Base-by-base conservation (phyloP, 2,888 invertebrate genomes). In the Crocallis elinguaria region DNA sequence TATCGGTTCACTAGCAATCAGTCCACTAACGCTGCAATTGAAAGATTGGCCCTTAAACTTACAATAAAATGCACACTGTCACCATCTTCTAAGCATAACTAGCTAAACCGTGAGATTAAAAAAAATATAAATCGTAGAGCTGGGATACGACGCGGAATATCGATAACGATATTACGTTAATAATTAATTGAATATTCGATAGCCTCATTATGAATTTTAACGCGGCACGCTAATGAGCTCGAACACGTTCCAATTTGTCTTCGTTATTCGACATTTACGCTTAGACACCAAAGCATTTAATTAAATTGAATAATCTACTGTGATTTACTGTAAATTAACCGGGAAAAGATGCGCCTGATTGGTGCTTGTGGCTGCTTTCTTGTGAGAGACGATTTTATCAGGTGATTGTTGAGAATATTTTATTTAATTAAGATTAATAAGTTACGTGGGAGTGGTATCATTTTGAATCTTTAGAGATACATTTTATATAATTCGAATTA, bases 141-240 rank as follows among this genome's bases (percentile, higher is more conserved):
- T 64, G 69, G 64, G 59, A 62, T 53, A 57, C 60, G 57, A 45
- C 57, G 62, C 57, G 64, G 64, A 62, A 56, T 71, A 72, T 75
- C 77, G 77, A 81, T 79, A 78, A 74, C 73, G 73, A 78, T 83
- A 81, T 79, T 78, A 74, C 73, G 73, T 79, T 83, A 84, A 82
- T 87, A 86, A 86, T 86, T 86, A 87, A 86, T 82, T 81, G 81
- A 80, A 83, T 82, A 85, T 80, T 79, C 79, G 73, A 79, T 73
- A 66, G 75, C 67, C 79, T 84, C 81, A 85, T 86, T 86, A 87
- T 85, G 86, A 82, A 88, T 86, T 87, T 87, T 84, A 87, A 87
- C 84, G 81, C 78, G 74, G 64, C 58, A 61, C 63, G 72, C 67
- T 85, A 87, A 85, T 86, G 85, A 86, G 83, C 65, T 60, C 63